Base-by-base conservation (phyloP, 2,888 invertebrate species). In the Unio pictorum region DNA sequence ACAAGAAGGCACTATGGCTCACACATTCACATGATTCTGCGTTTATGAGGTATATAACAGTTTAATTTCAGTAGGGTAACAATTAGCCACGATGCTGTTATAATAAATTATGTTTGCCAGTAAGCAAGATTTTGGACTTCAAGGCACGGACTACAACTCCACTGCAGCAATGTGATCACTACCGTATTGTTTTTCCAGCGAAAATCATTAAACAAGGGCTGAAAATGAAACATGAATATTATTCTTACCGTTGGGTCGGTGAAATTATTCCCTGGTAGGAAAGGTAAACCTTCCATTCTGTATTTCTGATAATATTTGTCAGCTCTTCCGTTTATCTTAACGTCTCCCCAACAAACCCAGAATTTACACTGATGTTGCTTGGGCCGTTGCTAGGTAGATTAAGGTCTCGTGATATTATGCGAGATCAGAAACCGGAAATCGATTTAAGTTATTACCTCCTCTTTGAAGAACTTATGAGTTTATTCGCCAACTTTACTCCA, bases 221-320 rank as follows among this genome's bases (percentile, higher is more conserved):
- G 45, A 45, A 11, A 45, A 45, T 45, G 8, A 2, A 45, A 11
- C 45, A 45, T 2, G 11, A 45, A 11, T 45, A 11, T 11, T 59
- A 63, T 20, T n/a, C 55, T 84, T 84, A 89, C 89, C 65, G 90
- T 89, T 71, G 89, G 89, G 73, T 90, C 89, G 45, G 61, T 73
- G 72, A 89, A 90, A n/a, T 80, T 76, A 76, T 88, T 89, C 69
- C 90, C 90, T 28, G 90, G 90, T 64, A 89, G 81, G 76, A 89
- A 88, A 60, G 90, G 90, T 72, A 90, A 80, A 30, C 89, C 89
- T 75, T 89, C 88, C 90, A 90, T 89, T 54, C 56, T 80, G 63
- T 58, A 67, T 61, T 45, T 45, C 55, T 71, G 61, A 8, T 26
- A 64, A 30, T 66, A 59, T 68, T 60, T 66, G 66, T 67, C 60